Evolutionary conservation across 2,113 vertebrate species (phyloP), one percentile per base, ranked within the genome.

Genomic region (Xerus inauris): DNA sequence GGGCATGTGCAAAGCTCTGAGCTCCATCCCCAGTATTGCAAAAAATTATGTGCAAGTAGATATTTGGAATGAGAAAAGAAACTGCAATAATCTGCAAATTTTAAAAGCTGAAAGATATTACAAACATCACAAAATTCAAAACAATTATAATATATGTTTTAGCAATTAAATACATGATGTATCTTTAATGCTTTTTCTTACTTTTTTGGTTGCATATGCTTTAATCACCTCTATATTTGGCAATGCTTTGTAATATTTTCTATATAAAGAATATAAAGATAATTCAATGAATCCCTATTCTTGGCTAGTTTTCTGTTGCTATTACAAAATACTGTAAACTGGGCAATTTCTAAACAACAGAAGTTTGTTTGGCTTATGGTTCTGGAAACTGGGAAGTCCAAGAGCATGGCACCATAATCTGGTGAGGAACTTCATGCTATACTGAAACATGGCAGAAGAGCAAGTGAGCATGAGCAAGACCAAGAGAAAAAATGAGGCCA

Each of bases 61-160:
- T 95, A 94, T 89, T 94, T 87, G 62, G 7, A 95, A 79, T 86
- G 26, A 93, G 81, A 57, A 85, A 87, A 84, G 32, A 80, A 84
- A 89, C 24, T 28, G 7, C 32, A 96, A 83, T 32, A 77, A 89
- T 59, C 81, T 82, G 51, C 6, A 82, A n/a, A 49, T 42, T 77
- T 86, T 72, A 85, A 82, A 86, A 67, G 24, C n/a, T 96, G 69
- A 86, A 93, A 89, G 47, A 54, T 88, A 35, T 16, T 81, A 65
- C 49, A 95, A 72, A 87, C 3, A 85, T 84, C 72, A 97, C 62
- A 85, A 92, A 89, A 92, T 89, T 20, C 35, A 79, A 88, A 97
- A 92, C 7, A 83, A 59, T 95, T 96, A 26, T 69, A 73, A 84
- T 59, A 71, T 94, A 82, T 45, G 64, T 57, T 77, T 89, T 87